phyloP scores from a whole-genome alignment of 2,797 vertebrate genomes.

The Ceyx erithaca region DNA sequence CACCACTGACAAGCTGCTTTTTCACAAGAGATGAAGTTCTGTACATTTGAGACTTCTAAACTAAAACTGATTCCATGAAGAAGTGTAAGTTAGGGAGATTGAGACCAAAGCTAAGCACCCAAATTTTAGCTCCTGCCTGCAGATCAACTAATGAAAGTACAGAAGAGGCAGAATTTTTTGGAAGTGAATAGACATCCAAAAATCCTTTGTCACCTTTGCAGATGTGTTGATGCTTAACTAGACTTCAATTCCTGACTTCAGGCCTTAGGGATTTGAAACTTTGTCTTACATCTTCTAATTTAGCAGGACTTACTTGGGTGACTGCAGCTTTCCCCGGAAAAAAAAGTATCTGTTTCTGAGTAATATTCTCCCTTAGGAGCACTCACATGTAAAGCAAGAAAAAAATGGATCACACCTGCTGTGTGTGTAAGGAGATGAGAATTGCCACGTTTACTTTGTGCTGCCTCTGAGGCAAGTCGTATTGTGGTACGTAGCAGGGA shows the following conservation, averaged over 20 bases:
- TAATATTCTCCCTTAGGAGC: constrained; percentile 1
- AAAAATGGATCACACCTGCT: not conserved
- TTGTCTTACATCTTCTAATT: not conserved
- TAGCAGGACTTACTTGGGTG: not conserved
- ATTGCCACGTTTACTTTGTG: not conserved
- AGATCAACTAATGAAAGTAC: not conserved
- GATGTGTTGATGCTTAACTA: not conserved
- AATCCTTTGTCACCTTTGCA: not conserved
- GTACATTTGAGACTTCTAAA: not conserved
- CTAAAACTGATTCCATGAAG: not conserved
- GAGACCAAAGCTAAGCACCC: not conserved
- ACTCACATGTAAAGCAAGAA: not conserved
- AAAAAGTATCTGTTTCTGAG: not conserved
- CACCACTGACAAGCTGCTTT: not conserved
- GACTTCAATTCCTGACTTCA: not conserved
- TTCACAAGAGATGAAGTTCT: not conserved
- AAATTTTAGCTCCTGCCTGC: not conserved
- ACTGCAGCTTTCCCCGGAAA: not conserved
- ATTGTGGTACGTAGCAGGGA: not conserved
- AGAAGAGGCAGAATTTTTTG: not conserved
- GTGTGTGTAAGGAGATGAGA: constrained; percentile 31
- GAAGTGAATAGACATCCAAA: not conserved
- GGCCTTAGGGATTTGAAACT: not conserved
- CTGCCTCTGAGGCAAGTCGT: not conserved
- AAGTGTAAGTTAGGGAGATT: not conserved